These are phyloP conservation scores for Characodon lateralis DNA, from an alignment of 2,797 vertebrate species.

Conservation along the genomic window DNA sequence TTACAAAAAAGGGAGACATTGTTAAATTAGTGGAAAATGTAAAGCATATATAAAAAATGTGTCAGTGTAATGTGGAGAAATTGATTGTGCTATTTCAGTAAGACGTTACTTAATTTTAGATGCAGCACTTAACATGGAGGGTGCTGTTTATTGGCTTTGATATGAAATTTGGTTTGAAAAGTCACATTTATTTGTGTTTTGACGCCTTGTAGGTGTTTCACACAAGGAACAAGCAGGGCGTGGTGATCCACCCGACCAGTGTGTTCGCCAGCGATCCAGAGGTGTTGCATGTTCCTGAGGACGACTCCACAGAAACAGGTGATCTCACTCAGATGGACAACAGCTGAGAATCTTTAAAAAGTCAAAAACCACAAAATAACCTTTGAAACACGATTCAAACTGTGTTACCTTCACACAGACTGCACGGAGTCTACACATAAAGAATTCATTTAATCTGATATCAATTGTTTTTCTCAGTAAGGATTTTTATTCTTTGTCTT, in stretches of 20 bases:
- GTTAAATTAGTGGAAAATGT: too few species aligned
- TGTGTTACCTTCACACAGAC: not conserved
- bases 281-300: slow-evolving; percentile 80
- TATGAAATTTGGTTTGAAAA: not conserved
- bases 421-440: not conserved
- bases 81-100: not conserved
- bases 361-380: not conserved
- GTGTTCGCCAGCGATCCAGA: slow-evolving; percentile 87
- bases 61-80: not conserved
- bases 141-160: not conserved
- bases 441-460: not conserved
- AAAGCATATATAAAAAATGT: too few species aligned
- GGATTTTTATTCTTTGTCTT: not conserved
- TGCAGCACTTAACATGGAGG: too few species aligned
- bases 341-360: not conserved
- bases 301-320: slow-evolving; percentile 68
- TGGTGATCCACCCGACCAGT: slow-evolving; percentile 90
- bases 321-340: slow-evolving; percentile 12
- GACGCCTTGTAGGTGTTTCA: slow-evolving; percentile 86
- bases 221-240: slow-evolving; percentile 89
- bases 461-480: not conserved
- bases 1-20: too few species aligned
- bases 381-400: not conserved
- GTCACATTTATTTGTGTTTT: slow-evolving; percentile 15
- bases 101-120: not conserved